Evolutionary conservation across 2,888 invertebrate genomes (phyloP).

Genomic region (Xestia sexstrigata): DNA sequence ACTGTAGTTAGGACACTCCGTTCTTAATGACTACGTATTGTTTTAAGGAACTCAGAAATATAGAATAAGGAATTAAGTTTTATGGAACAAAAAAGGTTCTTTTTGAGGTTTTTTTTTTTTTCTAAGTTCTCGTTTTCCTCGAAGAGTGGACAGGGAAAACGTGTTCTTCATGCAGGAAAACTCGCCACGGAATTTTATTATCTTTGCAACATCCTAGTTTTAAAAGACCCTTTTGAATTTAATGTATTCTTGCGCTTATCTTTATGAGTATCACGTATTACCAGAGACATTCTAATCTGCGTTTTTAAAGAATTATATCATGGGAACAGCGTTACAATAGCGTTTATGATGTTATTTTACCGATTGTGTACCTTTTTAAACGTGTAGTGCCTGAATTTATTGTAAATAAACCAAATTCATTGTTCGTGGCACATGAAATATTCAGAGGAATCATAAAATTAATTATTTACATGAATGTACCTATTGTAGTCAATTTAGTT

Average conservation of each 20-base stretch:
- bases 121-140: constrained; percentile 4
- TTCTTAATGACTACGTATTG: constrained; percentile 59
- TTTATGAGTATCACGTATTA: neutral
- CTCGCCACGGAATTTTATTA: neutral
- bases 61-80: constrained; percentile 46
- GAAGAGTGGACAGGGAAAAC: constrained; percentile 16
- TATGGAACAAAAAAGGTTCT: constrained; percentile 10
- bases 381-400: constrained; percentile 2
- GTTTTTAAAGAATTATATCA: neutral
- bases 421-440: constrained; percentile 39
- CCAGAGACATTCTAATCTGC: neutral
- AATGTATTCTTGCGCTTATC: neutral
- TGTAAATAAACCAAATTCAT: constrained; percentile 8
- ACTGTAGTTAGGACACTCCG: constrained; percentile 58
- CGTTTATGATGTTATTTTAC: neutral
- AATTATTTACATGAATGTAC: constrained; percentile 19
- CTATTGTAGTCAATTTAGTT: constrained; percentile 8
- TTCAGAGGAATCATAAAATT: constrained; percentile 37
- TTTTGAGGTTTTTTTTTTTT: constrained; percentile 18
- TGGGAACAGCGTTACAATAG: neutral
- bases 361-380: constrained; percentile 5
- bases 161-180: neutral
- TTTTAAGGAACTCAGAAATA: constrained; percentile 40
- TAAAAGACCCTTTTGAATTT: neutral
- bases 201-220: neutral